Evolutionary conservation across 2,888 invertebrate genomes (phyloP).

Genomic region (Coleophora flavipennella): DNA sequence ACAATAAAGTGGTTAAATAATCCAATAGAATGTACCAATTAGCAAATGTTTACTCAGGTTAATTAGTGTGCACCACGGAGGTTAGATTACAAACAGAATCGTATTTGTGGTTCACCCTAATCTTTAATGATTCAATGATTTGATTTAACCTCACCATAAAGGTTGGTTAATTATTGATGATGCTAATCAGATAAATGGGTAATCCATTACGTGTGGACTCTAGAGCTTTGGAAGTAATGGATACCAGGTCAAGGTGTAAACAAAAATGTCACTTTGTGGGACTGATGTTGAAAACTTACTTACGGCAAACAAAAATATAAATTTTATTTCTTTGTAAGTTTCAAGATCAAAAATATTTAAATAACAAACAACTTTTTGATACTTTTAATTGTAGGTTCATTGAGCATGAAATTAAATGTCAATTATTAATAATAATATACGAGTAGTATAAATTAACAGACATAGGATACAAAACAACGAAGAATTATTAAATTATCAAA

Average conservation of each 20-base stretch:
- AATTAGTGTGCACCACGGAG: conserved; percentile 52
- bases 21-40: conserved; percentile 13
- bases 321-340: too few species aligned
- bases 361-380: too few species aligned
- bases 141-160: conserved; percentile 44
- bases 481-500: too few species aligned
- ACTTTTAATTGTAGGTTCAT: too few species aligned
- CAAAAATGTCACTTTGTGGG: conserved; percentile 31
- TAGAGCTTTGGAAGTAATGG: conserved; percentile 29
- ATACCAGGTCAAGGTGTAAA: conserved; percentile 36
- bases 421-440: too few species aligned
- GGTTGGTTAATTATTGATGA: conserved; percentile 63
- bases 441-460: too few species aligned
- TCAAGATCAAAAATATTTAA: too few species aligned
- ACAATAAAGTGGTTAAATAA: conserved; percentile 3
- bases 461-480: too few species aligned
- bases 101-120: conserved; percentile 43
- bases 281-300: conserved; percentile 9
- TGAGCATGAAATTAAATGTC: too few species aligned
- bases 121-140: conserved; percentile 64
- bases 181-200: conserved; percentile 68
- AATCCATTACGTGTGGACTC: conserved; percentile 49
- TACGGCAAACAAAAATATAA: neutral
- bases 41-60: conserved; percentile 49
- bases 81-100: conserved; percentile 32